Base-by-base conservation (phyloP, 1,140 invertebrate genomes). In the Lepidurus arcticus region DNA sequence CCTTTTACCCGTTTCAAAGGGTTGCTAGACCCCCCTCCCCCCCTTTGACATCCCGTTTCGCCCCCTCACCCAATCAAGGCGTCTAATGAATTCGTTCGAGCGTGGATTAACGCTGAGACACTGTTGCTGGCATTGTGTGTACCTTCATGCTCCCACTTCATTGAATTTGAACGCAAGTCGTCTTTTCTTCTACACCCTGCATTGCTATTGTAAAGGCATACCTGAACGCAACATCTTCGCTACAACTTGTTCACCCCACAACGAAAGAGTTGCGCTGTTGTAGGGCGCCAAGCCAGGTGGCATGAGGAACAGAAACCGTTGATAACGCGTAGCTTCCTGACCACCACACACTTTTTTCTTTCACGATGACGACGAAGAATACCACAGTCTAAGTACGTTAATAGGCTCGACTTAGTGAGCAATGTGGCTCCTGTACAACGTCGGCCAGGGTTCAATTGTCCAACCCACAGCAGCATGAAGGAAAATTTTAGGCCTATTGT, bases 281-380 rank as follows among this genome's bases (percentile, higher is more conserved):
- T 21, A 7, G 2, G n/a, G 4, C 7, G n/a, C 53, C 13, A 9
- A 65, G 53, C 53, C 53, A 65, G 53, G 21, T 65, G 53, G 53
- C 53, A 65, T 65, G n/a, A 21, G 21, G 53, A 65, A 65, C 13
- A 65, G 53, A 16, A 65, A 65, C 53, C 53, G 53, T 65, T 65
- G 53, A 65, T 65, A 65, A 65, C 53, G 21, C n/a, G 53, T n/a
- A 65, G 53, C 53, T 65, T 65, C 53, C 53, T 65, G 53, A 65
- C 53, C 53, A 65, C 53, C 8, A 16, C 53, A 65, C 53, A 34
- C 34, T 34, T 34, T 34, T 34, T 34, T 34, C 34, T 34, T 65
- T 21, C 16, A 65, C 16, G 53, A 21, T 65, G 13, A 21, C 21
- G 1, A 16, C 13, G 21, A 9, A 65, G 21, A 16, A 65, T 7